phyloP scores from a whole-genome alignment of 2,888 invertebrate species.

The Lasius fuliginosus region DNA sequence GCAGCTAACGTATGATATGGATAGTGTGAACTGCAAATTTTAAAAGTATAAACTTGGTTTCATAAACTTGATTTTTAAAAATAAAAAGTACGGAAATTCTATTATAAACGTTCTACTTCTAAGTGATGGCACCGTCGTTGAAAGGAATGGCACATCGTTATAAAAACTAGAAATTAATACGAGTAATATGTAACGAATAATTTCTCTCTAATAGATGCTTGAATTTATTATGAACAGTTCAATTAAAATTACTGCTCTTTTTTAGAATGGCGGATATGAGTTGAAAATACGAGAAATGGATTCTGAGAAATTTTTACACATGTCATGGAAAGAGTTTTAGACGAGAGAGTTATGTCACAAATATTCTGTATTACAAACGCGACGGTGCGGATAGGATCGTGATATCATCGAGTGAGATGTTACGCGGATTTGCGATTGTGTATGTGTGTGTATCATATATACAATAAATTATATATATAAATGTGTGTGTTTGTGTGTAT shows the following conservation, averaged over 20 bases:
- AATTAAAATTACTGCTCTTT: slow-evolving; percentile 3
- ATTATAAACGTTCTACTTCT: background rate
- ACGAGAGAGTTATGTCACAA: slow-evolving; percentile 70
- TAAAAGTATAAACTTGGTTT: background rate
- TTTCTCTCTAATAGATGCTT: background rate
- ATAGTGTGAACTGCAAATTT: background rate
- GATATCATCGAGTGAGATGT: slow-evolving; percentile 79
- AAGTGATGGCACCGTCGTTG: background rate
- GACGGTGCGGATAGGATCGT: slow-evolving; percentile 41
- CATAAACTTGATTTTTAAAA: background rate
- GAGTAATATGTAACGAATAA: background rate
- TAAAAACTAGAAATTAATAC: background rate
- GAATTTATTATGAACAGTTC: background rate
- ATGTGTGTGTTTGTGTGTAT: slow-evolving; percentile 11
- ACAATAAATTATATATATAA: background rate
- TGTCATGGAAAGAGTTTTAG: background rate
- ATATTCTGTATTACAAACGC: slow-evolving; percentile 74
- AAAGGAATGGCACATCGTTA: background rate
- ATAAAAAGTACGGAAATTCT: background rate
- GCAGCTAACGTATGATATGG: background rate
- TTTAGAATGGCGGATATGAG: background rate
- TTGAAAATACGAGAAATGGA: background rate
- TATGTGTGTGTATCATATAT: background rate
- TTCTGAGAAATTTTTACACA: background rate
- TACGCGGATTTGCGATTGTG: slow-evolving; percentile 82